phyloP scores from a whole-genome alignment of 2,113 vertebrate genomes.

The Notechis scutatus region DNA sequence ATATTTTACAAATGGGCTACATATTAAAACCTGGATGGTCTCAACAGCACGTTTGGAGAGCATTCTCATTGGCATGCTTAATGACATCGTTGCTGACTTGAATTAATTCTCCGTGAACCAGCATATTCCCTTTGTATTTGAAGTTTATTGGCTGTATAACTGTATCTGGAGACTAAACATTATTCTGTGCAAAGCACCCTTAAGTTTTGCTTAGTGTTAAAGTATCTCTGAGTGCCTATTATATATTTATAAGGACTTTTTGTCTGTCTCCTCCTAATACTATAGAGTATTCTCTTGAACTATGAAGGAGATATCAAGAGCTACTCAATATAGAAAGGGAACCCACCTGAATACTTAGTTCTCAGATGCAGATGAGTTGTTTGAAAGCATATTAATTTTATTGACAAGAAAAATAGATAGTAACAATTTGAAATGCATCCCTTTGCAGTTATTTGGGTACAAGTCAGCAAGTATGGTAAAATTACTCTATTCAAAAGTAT shows the following conservation, averaged over 20 bases:
- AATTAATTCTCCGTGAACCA: background rate
- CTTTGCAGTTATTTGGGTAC: background rate
- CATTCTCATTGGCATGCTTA: background rate
- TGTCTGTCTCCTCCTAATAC: background rate
- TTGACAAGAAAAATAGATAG: background rate
- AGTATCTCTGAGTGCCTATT: background rate
- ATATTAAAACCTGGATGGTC: background rate
- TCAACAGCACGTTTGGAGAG: background rate
- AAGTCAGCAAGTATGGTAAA: background rate
- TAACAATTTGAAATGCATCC: background rate
- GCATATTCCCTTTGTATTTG: background rate
- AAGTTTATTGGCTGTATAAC: background rate
- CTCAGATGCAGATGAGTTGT: background rate
- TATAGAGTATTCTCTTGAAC: slow-evolving; percentile 6
- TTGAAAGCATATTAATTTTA: slow-evolving; percentile 12
- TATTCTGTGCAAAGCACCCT: background rate
- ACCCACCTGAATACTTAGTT: slow-evolving; percentile 1
- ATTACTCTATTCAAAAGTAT: background rate
- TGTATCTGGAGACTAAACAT: background rate
- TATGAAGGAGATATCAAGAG: slow-evolving; percentile 11
- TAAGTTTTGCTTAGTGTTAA: slow-evolving; percentile 12
- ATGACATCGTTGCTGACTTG: background rate
- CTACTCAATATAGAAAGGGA: background rate
- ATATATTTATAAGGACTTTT: slow-evolving; percentile 18
- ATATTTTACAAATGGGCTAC: background rate